phyloP scores from a whole-genome alignment of 2,797 vertebrate species.

The Antrozous pallidus region DNA sequence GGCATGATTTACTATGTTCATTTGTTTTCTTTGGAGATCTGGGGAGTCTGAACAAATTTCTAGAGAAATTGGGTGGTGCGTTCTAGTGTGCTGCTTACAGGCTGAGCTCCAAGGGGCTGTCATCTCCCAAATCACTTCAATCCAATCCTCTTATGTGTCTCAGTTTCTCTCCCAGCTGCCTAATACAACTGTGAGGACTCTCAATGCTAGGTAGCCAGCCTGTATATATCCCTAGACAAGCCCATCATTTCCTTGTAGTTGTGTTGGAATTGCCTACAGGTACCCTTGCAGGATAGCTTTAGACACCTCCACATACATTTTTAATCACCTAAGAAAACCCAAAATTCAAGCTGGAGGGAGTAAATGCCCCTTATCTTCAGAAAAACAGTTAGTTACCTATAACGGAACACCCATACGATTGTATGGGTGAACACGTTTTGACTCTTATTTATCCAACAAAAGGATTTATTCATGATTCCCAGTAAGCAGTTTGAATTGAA shows the following conservation, averaged over 20 bases:
- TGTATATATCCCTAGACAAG: neutral
- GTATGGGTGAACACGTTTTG: neutral
- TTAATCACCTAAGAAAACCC: neutral
- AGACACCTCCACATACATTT: no score
- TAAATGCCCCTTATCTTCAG: neutral
- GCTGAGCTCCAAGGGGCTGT: neutral
- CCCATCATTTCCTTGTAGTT: neutral
- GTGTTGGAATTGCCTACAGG: neutral
- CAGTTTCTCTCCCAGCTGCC: neutral
- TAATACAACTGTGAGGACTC: neutral
- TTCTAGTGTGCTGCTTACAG: neutral
- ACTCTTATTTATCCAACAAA: neutral
- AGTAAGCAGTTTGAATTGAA: no score
- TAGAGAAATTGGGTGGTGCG: neutral
- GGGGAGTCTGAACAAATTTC: neutral
- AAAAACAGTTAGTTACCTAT: no score
- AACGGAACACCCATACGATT: no score
- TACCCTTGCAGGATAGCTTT: neutral
- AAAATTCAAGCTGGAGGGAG: neutral
- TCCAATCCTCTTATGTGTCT: neutral
- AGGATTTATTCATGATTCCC: neutral
- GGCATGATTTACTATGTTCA: neutral
- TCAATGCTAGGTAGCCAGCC: neutral
- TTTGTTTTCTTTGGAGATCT: neutral
- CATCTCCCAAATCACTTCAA: neutral